Evolutionary conservation across 2,797 vertebrate genomes (phyloP).

Genomic region (Cuniculus paca): DNA sequence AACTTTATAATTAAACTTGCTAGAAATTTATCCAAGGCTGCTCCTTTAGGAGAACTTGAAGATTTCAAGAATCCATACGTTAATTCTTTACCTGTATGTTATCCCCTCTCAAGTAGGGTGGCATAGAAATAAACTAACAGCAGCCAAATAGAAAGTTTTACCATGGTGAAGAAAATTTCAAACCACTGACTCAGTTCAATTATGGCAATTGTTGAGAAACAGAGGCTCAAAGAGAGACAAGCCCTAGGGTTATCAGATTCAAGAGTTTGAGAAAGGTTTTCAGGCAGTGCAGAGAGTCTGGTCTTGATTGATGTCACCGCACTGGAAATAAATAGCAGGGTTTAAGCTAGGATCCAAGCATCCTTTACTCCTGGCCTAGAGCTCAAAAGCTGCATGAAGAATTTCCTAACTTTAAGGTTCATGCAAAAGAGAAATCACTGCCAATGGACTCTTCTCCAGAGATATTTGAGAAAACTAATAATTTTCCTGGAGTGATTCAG

Average conservation of each 20-base stretch:
- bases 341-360: neutral
- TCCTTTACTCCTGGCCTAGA: neutral
- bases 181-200: neutral
- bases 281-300: no score
- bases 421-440: slow-evolving; percentile 13
- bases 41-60: neutral
- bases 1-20: neutral
- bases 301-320: neutral
- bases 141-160: neutral
- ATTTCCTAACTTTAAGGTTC: slow-evolving; percentile 30
- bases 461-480: slow-evolving; percentile 45
- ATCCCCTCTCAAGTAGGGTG: neutral
- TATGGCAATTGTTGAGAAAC: neutral
- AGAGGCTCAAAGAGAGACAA: neutral
- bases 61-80: neutral
- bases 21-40: neutral
- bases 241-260: neutral
- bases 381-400: slow-evolving; percentile 11
- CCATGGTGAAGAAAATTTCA: neutral
- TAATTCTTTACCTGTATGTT: neutral
- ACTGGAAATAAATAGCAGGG: neutral
- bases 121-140: neutral
- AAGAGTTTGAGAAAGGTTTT: neutral
- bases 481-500: slow-evolving; percentile 48
- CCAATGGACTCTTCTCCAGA: neutral